Conservation (phyloP, 2,888 invertebrate genomes). For the Pollenia griseotomentosa region DNA sequence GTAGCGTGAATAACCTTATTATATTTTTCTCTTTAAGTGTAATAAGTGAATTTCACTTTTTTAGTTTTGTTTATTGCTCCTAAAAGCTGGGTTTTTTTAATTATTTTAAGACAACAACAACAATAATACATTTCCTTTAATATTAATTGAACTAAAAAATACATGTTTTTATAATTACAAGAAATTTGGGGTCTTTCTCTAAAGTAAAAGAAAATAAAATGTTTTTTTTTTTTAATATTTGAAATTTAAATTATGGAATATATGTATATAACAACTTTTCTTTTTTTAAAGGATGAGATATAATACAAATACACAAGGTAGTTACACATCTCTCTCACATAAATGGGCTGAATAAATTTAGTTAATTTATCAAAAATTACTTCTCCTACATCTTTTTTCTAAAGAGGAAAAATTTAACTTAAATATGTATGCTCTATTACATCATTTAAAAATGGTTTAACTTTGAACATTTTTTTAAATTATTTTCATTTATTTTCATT, state of each 20-base stretch:
- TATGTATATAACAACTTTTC: conserved; percentile 28
- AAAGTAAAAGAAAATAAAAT: conserved; percentile 40
- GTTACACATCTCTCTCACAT: too few species aligned
- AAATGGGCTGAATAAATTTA: too few species aligned
- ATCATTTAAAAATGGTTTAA: too few species aligned
- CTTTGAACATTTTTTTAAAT: too few species aligned
- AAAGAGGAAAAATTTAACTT: too few species aligned
- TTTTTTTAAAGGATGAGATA: not conserved
- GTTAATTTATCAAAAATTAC: too few species aligned
- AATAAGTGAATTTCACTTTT: conserved; percentile 67
- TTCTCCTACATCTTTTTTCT: too few species aligned
- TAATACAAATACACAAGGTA: too few species aligned
- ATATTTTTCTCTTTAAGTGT: not conserved
- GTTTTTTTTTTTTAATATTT: not conserved
- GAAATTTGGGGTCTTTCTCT: conserved; percentile 53
- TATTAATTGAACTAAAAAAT: conserved; percentile 70
- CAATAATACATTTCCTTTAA: conserved; percentile 62
- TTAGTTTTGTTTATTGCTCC: conserved; percentile 49
- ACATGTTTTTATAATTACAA: conserved; percentile 34
- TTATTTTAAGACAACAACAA: conserved; percentile 67
- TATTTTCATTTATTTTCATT: too few species aligned
- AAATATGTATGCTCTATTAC: too few species aligned
- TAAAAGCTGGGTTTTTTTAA: conserved; percentile 47
- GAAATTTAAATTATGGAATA: conserved; percentile 39
- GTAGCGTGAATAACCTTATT: not conserved